phyloP scores from a whole-genome alignment of 1,140 invertebrate genomes.

The Daktulosphaira vitifoliae region DNA sequence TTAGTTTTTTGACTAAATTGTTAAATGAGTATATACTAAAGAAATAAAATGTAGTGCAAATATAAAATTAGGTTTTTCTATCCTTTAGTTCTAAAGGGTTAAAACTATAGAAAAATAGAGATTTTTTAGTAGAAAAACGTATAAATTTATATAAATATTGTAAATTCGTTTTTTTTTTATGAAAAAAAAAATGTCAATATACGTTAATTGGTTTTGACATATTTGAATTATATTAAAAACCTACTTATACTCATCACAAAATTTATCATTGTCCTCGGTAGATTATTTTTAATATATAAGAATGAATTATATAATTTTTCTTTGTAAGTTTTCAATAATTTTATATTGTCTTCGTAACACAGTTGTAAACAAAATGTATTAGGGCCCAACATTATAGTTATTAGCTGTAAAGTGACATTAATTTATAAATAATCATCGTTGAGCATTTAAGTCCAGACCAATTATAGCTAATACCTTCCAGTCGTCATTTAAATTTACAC shows the following conservation, averaged over 20 bases:
- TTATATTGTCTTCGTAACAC: constrained; percentile 45
- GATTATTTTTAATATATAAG: neutral
- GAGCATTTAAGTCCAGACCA: neutral
- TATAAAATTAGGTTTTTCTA: too few species aligned
- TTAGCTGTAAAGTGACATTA: constrained; percentile 47
- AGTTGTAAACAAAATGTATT: constrained; percentile 63
- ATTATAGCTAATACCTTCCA: neutral
- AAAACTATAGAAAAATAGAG: too few species aligned
- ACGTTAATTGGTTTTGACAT: too few species aligned
- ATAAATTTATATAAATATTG: too few species aligned
- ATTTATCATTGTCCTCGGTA: neutral
- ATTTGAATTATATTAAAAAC: too few species aligned
- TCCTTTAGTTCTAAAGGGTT: too few species aligned
- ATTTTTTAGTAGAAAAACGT: too few species aligned
- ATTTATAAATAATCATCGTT: neutral
- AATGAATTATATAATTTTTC: constrained; percentile 38
- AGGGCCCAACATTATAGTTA: constrained; percentile 57
- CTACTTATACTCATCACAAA: neutral
- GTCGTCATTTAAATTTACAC: neutral
- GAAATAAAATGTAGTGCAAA: too few species aligned
- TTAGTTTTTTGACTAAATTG: too few species aligned
- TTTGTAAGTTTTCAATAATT: constrained; percentile 45
- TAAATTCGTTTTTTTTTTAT: too few species aligned
- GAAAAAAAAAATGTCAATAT: too few species aligned
- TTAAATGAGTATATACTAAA: too few species aligned